These are phyloP conservation scores for Phaethon lepturus DNA, from an alignment of 2,113 vertebrate genomes.

Conservation along the genomic window DNA sequence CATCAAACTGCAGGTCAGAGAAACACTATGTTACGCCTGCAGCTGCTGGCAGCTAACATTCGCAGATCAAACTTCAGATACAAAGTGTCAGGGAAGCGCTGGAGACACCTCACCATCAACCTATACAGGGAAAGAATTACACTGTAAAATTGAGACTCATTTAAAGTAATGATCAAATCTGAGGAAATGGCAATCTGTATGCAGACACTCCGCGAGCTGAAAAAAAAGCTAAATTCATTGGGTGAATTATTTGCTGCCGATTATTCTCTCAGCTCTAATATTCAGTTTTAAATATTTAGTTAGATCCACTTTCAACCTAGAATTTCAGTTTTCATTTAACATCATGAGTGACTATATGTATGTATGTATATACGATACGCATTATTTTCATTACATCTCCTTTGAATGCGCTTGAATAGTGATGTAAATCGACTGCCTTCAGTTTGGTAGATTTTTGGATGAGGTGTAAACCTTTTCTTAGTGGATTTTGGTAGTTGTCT, in stretches of 20 bases:
- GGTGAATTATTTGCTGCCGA: conserved; percentile 57
- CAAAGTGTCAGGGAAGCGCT: not conserved
- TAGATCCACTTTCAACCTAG: conserved; percentile 20
- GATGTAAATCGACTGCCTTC: not conserved
- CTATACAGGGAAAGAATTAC: conserved; percentile 6
- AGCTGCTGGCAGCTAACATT: not conserved
- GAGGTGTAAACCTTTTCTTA: not conserved
- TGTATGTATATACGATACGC: not conserved
- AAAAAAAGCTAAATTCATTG: conserved; percentile 13
- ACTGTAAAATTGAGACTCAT: conserved; percentile 13
- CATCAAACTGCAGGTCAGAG: not conserved
- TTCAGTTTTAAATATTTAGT: conserved; percentile 66
- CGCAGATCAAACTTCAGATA: not conserved
- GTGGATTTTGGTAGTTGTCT: conserved; percentile 35
- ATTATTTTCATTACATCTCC: conserved; percentile 13
- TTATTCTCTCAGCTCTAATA: conserved; percentile 53
- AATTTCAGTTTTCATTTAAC: conserved; percentile 31
- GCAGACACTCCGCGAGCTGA: not conserved
- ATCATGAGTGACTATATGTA: not conserved
- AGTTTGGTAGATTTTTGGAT: conserved; percentile 28
- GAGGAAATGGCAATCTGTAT: conserved; percentile 51
- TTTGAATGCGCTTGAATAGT: not conserved
- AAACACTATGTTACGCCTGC: not conserved
- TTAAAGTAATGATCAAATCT: conserved; percentile 50
- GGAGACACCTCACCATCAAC: conserved; percentile 17